phyloP scores from a whole-genome alignment of 2,113 vertebrate species.

The Ginglymostoma cirratum region DNA sequence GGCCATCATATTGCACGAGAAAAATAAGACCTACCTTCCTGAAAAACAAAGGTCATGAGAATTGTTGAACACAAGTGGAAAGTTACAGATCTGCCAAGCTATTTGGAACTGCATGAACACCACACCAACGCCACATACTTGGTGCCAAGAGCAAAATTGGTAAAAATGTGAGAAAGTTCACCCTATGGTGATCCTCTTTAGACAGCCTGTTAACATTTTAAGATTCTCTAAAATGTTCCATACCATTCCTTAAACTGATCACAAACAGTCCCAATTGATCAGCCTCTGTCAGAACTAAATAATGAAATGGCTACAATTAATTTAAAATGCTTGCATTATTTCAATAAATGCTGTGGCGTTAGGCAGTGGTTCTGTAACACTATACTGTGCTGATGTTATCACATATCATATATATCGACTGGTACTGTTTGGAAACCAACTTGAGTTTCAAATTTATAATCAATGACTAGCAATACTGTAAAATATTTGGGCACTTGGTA shows the following conservation, averaged over 20 bases:
- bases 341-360: not conserved
- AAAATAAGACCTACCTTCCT: not conserved
- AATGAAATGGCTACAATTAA: not conserved
- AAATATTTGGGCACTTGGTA: slow-evolving; percentile 15
- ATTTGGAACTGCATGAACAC: not conserved
- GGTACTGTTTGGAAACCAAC: not conserved
- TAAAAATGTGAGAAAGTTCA: not conserved
- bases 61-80: not conserved
- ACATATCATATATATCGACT: not conserved
- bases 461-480: not conserved
- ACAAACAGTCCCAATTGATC: not conserved
- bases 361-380: not conserved
- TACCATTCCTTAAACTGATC: not conserved
- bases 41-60: not conserved
- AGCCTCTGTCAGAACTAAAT: not conserved
- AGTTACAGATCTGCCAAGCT: not conserved
- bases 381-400: not conserved
- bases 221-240: not conserved
- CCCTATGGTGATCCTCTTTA: not conserved
- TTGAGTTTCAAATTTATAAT: not conserved
- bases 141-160: not conserved
- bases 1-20: not conserved
- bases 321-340: not conserved
- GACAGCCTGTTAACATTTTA: not conserved
- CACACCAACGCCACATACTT: not conserved